Conservation (phyloP, 2,113 vertebrate genomes). For the Leptocoma aspasia region DNA sequence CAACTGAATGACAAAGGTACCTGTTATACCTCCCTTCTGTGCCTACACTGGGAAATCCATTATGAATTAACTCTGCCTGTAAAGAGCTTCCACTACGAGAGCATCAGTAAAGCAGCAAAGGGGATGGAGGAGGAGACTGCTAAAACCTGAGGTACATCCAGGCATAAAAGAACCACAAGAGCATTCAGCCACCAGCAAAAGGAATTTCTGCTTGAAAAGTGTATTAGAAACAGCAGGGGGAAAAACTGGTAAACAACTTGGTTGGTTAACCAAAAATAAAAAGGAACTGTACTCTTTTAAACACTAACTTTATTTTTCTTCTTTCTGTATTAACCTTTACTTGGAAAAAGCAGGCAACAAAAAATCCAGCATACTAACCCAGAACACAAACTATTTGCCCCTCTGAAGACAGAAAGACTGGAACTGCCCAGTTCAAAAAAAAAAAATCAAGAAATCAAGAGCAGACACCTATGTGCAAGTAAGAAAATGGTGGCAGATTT, state of each 20-base stretch:
- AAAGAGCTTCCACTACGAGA: not conserved
- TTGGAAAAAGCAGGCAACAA: not conserved
- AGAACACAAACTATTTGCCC: not conserved
- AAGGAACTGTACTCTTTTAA: not conserved
- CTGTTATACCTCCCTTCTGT: rapidly evolving
- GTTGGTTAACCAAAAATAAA: not conserved
- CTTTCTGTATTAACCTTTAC: not conserved
- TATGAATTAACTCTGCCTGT: not conserved
- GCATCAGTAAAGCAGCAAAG: not conserved
- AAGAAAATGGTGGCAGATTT: not conserved
- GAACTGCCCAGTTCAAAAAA: not conserved
- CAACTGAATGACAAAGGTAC: not conserved
- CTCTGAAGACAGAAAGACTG: not conserved
- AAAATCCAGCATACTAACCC: not conserved
- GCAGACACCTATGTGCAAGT: not conserved
- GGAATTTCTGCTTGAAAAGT: not conserved
- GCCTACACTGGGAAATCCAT: not conserved
- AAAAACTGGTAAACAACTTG: not conserved
- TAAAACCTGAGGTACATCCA: not conserved
- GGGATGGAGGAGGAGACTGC: not conserved
- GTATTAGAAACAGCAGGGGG: not conserved
- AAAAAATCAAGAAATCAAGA: not conserved
- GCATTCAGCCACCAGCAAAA: not conserved
- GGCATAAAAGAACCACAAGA: not conserved
- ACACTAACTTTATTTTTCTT: not conserved